These are phyloP conservation scores for Cryptops parisi DNA, from an alignment of 2,888 invertebrate genomes.

Conservation along the genomic window DNA sequence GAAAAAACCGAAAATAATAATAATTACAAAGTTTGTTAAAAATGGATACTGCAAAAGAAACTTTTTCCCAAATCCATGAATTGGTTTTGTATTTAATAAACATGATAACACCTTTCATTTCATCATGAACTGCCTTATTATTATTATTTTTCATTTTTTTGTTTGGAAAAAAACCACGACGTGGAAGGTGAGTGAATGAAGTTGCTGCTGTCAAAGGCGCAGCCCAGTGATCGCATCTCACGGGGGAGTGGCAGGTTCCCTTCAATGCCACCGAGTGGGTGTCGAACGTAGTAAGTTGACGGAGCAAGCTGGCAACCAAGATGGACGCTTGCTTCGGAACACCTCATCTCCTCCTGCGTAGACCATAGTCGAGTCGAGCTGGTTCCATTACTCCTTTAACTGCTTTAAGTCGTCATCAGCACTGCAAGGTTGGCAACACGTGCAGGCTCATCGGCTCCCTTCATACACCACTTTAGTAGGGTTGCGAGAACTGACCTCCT, in stretches of 20 bases:
- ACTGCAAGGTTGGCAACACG: conserved; percentile 15
- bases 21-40: too few species aligned
- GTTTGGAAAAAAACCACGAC: too few species aligned
- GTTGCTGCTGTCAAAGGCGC: neutral
- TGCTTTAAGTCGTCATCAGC: neutral
- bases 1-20: too few species aligned
- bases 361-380: conserved; percentile 5
- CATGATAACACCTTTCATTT: too few species aligned
- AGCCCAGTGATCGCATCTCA: neutral
- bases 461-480: conserved; percentile 26
- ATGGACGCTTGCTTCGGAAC: neutral
- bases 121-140: too few species aligned
- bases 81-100: too few species aligned
- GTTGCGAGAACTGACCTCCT: conserved; percentile 33
- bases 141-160: too few species aligned
- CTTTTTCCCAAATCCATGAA: too few species aligned
- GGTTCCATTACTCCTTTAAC: conserved; percentile 1
- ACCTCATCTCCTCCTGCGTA: conserved; percentile 1
- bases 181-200: too few species aligned
- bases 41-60: too few species aligned
- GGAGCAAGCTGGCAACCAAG: too few species aligned
- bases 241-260: neutral
- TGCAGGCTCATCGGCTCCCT: conserved; percentile 13
- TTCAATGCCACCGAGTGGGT: neutral
- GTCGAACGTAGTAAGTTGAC: too few species aligned